Evolutionary conservation across 2,888 invertebrate genomes (phyloP), one percentile per base, ranked within the genome.

Genomic region (Notodonta dromedarius): DNA sequence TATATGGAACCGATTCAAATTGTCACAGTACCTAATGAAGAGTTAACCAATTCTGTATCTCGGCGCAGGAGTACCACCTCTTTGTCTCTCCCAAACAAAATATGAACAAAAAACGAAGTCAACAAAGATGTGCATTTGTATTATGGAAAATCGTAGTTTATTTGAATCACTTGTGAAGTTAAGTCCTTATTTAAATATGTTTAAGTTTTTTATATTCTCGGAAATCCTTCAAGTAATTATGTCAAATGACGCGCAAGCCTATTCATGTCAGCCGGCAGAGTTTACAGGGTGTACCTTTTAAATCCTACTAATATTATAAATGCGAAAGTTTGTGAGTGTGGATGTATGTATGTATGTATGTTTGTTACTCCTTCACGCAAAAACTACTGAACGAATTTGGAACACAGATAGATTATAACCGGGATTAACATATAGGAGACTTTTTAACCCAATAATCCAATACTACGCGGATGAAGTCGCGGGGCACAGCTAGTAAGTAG

Each of bases 171-270:
- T 52, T 32, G 51, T 24, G 3, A 16, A 50, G 50, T 14, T 16
- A 52, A 52, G 9, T 32, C 11, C 52, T 52, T 39, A 9, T 54
- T 54, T 54, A 54, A 54, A 39, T 39, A 39, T 54, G 52, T 39
- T 39, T 35, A 53, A 53, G 32, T 54, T 39, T 53, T 54, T 54
- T 14, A 54, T 54, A 39, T 54, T 54, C 54, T 54, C 54, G 35
- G 54, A 54, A 54, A 54, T 39, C 54, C 54, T 54, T 54, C 54
- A 14, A 54, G 39, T 54, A 54, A 54, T 54, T 54, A 54, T 54
- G 54, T 54, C 39, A 54, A 54, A 39, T 54, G 54, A 39, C n/a
- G 54, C 32, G 13, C 54, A 14, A 39, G 32, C 24, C 14, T 13
- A 54, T 54, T 54, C 39, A 54, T 14, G 54, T 54, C 54, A 54